Evolutionary conservation across 1,140 invertebrate species (phyloP).

Genomic region (Hirudo medicinalis): DNA sequence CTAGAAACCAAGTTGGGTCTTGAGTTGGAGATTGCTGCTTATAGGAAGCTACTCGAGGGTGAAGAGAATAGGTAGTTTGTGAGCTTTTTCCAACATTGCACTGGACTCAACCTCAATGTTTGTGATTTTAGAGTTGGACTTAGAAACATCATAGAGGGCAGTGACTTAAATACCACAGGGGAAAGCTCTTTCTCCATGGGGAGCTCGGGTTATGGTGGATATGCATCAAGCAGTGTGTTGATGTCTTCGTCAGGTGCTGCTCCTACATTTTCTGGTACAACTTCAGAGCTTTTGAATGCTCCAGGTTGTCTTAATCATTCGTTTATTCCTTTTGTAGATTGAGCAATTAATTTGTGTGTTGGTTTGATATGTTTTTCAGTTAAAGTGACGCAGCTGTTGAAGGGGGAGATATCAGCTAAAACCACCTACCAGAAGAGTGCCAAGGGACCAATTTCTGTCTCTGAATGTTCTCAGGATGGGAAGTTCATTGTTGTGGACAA

Average conservation of each 20-base stretch:
- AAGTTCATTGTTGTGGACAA: constrained; percentile 13
- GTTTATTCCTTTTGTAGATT: neutral
- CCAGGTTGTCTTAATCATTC: too few relatives aligned
- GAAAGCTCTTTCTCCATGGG: neutral
- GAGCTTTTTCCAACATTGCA: neutral
- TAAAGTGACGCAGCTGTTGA: constrained; percentile 12
- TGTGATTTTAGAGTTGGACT: constrained; percentile 3
- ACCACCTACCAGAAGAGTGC: constrained; percentile 14
- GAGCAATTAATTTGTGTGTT: neutral
- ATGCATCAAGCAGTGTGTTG: neutral
- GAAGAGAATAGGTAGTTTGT: constrained; percentile 24
- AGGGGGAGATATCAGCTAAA: constrained; percentile 19
- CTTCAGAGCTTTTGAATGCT: too few relatives aligned
- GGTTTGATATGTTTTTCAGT: neutral
- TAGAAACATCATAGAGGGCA: neutral
- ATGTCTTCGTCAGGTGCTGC: too few relatives aligned
- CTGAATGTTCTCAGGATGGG: constrained; percentile 12
- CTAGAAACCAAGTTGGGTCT: constrained; percentile 24
- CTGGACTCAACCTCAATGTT: neutral
- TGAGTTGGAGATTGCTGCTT: constrained; percentile 25
- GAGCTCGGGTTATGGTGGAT: neutral
- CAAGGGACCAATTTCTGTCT: constrained; percentile 11
- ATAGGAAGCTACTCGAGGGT: constrained; percentile 24
- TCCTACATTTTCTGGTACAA: too few relatives aligned
- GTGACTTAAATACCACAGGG: too few relatives aligned